Base-by-base conservation (phyloP, 2,113 vertebrate species). In the Mobula birostris region DNA sequence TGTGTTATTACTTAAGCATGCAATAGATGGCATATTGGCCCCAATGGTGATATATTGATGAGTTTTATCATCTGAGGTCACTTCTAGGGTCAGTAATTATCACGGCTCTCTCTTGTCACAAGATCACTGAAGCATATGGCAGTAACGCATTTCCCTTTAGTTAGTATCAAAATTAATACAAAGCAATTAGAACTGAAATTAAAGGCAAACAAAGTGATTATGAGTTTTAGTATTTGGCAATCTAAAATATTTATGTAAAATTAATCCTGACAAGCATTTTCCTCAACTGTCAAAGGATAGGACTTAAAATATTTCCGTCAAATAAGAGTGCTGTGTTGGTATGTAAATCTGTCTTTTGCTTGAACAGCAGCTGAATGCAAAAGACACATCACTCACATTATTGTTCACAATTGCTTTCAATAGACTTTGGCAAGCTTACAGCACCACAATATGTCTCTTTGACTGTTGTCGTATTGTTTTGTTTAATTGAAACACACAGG, bases 181-280 rank as follows among this genome's bases (percentile, higher is more conserved):
- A n/a, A 68, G 70, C 29, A 92, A 83, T 36, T 91, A 66, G 61
- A 91, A 40, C 88, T 40, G 15, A 92, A 63, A 32, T 63, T 92
- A 70, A 92, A 92, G 66, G 91, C 17, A 74, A 74, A 76, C 12
- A 72, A 72, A 0, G 70, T 5, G 40, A 14, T 56, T 32, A 76
- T 74, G 91, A 74, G 91, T 76, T 76, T 93, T 24, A 40, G 21
- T 56, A 93, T 36, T 93, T 40, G 21, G 91, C 48, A 70, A 36
- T 40, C 91, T 74, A 68, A 93, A 93, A 93, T 36, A 40, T 74
- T 93, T 74, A 66, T 76, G 48, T 48, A 32, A 48, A 93, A 74
- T 93, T 56, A 93, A 93, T 93, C 91, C 68, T 56, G 72, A 56
- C 68, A 74, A 93, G 36, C 70, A 29, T 93, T 48, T 56, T 93